phyloP scores from a whole-genome alignment of 2,797 vertebrate genomes.

The Alcedo atthis region DNA sequence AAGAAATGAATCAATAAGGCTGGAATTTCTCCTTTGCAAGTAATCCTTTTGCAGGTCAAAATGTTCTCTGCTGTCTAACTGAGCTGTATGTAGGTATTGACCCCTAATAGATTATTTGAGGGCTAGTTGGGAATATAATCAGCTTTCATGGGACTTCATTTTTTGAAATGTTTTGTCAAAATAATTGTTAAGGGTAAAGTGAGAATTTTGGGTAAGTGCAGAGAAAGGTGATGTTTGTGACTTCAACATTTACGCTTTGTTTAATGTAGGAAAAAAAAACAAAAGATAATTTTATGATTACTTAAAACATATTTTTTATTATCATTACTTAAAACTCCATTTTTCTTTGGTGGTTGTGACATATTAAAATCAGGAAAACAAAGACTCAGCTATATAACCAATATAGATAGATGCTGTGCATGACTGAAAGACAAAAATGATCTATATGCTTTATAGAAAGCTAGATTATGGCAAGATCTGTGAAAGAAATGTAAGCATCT shows the following conservation, averaged over 20 bases:
- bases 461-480: not conserved
- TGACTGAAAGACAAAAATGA: not conserved
- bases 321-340: no score
- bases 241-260: not conserved
- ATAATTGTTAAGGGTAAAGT: not conserved
- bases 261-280: not conserved
- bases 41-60: not conserved
- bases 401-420: not conserved
- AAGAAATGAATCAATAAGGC: not conserved
- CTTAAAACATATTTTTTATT: not conserved
- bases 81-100: not conserved
- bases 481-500: not conserved
- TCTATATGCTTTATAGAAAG: not conserved
- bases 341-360: not conserved
- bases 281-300: not conserved
- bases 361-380: not conserved
- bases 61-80: not conserved
- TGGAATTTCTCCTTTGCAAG: not conserved
- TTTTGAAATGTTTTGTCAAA: not conserved
- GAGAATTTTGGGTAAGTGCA: not conserved
- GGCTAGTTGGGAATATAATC: not conserved
- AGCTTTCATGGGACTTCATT: not conserved
- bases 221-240: not conserved
- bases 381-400: fast-evolving
- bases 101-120: not conserved